phyloP scores from a whole-genome alignment of 1,140 invertebrate genomes.

The Macrobrachium nipponense region DNA sequence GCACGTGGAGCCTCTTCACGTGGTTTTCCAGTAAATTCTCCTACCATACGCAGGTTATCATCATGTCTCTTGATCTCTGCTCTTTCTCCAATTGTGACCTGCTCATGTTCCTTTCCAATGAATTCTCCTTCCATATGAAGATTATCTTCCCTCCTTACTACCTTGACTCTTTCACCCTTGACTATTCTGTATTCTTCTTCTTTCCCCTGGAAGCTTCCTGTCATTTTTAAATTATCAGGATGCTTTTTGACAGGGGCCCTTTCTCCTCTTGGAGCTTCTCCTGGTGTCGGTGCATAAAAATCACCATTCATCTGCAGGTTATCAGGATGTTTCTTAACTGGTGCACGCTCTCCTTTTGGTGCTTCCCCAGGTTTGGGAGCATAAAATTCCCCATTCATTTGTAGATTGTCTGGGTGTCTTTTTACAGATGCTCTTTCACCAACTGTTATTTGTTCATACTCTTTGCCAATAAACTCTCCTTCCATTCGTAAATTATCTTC shows the following conservation, averaged over 20 bases:
- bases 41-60: conserved; percentile 34
- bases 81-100: conserved; percentile 36
- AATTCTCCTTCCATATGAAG: conserved; percentile 44
- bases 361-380: conserved; percentile 51
- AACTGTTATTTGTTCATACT: conserved; percentile 48
- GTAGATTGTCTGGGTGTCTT: conserved; percentile 64
- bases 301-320: conserved; percentile 72
- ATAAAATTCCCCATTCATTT: conserved; percentile 59
- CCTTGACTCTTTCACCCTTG: conserved; percentile 66
- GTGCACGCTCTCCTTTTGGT: conserved; percentile 68
- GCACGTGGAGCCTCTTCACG: conserved; percentile 22
- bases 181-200: conserved; percentile 33
- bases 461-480: conserved; percentile 69
- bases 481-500: conserved; percentile 72
- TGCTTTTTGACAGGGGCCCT: conserved; percentile 69
- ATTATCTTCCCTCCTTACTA: conserved; percentile 68
- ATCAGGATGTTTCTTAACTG: conserved; percentile 71
- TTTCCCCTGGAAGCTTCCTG: conserved; percentile 69
- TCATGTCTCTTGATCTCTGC: conserved; percentile 42
- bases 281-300: conserved; percentile 53
- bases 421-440: conserved; percentile 61
- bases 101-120: conserved; percentile 1
- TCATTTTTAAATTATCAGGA: conserved; percentile 73
- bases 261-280: conserved; percentile 66
- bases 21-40: conserved; percentile 36